These are phyloP conservation scores for Chrysolina oricalcia DNA, from an alignment of 2,888 invertebrate genomes.

Conservation along the genomic window DNA sequence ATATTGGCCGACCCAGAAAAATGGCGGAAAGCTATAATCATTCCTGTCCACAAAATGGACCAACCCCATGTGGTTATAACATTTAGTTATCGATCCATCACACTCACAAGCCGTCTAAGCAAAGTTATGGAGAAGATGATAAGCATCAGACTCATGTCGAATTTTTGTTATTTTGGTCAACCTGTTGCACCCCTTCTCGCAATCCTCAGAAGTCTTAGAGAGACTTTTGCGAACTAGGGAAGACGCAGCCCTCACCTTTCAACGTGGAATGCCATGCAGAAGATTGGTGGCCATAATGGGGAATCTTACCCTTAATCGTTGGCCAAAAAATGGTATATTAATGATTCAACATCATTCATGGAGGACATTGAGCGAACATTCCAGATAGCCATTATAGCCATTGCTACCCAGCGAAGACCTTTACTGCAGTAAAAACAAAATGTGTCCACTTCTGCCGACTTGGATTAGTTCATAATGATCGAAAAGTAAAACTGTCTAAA, in stretches of 20 bases:
- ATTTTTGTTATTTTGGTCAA: conserved; percentile 22
- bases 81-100: conserved; percentile 7
- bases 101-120: conserved; percentile 16
- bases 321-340: conserved; percentile 28
- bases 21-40: conserved; percentile 36
- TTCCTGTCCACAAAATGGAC: conserved; percentile 34
- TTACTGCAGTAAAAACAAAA: conserved; percentile 5
- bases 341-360: conserved; percentile 5
- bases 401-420: neutral
- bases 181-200: conserved; percentile 22
- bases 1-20: conserved; percentile 34
- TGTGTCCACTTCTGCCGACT: conserved; percentile 30
- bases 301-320: conserved; percentile 34
- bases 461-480: conserved; percentile 20
- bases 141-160: conserved; percentile 34
- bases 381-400: conserved; percentile 28
- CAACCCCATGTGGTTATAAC: neutral
- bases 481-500: conserved; percentile 12
- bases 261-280: too few relatives aligned
- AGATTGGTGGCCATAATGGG: conserved; percentile 18
- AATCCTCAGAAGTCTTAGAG: conserved; percentile 18
- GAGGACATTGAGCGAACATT: conserved; percentile 5
- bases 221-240: conserved; percentile 37
- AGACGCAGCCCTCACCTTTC: too few relatives aligned
- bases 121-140: conserved; percentile 45